phyloP scores from a whole-genome alignment of 2,888 invertebrate genomes.

The Ennomos fuscantarius region DNA sequence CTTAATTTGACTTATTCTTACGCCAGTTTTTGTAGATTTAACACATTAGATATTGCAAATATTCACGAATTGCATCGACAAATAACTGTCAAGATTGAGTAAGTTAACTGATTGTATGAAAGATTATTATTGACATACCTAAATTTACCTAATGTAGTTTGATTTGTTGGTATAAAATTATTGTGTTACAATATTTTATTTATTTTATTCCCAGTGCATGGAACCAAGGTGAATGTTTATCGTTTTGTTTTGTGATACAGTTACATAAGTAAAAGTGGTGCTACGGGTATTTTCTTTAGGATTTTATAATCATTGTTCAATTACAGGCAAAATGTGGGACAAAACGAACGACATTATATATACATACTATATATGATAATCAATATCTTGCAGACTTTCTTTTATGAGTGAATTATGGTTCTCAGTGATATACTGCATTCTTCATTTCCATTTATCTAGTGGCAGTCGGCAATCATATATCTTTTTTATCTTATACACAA shows the following conservation, averaged over 20 bases:
- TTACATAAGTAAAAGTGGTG: conserved; percentile 48
- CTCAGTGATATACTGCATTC: neutral
- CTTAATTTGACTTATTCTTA: conserved; percentile 64
- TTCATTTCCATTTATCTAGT: neutral
- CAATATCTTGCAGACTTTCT: too few species aligned
- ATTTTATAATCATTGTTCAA: conserved; percentile 35
- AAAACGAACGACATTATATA: neutral
- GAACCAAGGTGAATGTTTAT: conserved; percentile 49
- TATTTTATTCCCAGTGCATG: conserved; percentile 46
- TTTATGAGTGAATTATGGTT: neutral
- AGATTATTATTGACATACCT: conserved; percentile 37
- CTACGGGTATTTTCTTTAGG: conserved; percentile 47
- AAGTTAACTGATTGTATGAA: conserved; percentile 26
- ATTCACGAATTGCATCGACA: conserved; percentile 41
- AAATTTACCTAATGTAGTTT: conserved; percentile 36
- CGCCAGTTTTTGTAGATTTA: conserved; percentile 62
- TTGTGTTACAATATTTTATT: conserved; percentile 51
- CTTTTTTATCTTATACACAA: conserved; percentile 4
- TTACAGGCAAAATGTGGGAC: conserved; percentile 6
- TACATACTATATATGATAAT: too few species aligned
- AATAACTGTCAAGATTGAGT: conserved; percentile 19
- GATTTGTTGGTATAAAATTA: conserved; percentile 42
- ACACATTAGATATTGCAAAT: conserved; percentile 46
- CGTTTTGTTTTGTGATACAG: conserved; percentile 56
- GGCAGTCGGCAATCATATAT: neutral